Evolutionary conservation across 2,888 invertebrate species (phyloP), one percentile per base, ranked within the genome.

Genomic region (Folsomia candida): DNA sequence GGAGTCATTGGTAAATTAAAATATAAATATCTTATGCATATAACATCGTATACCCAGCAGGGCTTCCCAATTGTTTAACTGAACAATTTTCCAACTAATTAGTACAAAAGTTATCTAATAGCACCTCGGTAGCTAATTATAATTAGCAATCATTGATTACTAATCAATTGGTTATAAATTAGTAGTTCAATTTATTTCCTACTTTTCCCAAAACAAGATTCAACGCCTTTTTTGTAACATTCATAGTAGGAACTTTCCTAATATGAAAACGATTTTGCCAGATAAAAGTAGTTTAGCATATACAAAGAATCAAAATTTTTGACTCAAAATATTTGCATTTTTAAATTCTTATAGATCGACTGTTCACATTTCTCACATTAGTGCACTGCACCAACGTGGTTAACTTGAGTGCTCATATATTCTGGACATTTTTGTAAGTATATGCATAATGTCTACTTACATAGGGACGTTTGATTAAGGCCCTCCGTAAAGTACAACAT

Each of bases 391-490:
- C 54, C 4, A 54, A 54, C 54, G 20, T 54, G 6, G 54, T 54
- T 6, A 54, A 54, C n/a, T 20, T 54, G 4, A 54, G 54, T 54
- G 6, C 20, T 20, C 54, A 54, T n/a, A 54, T 54, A 6, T 54
- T 54, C 20, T 54, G 6, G 20, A 54, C 54, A 54, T 54, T 54
- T 22, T n/a, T 54, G 54, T 54, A 54, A 54, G 54, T 20, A 54
- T 54, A n/a, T 54, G 22, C 54, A 54, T 54, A 54, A 54, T 54
- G 47, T 47, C 47, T n/a, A n/a, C 37, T 37, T 37, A 37, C 37
- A 37, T n/a, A n/a, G n/a, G n/a, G n/a, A n/a, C n/a, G n/a, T n/a
- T n/a, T n/a, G n/a, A n/a, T n/a, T n/a, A n/a, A n/a, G n/a, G n/a
- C n/a, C n/a, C n/a, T n/a, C n/a, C n/a, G n/a, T n/a, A n/a, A n/a